Evolutionary conservation across 2,113 vertebrate genomes (phyloP).

Genomic region (human (Homo sapiens)): DNA sequence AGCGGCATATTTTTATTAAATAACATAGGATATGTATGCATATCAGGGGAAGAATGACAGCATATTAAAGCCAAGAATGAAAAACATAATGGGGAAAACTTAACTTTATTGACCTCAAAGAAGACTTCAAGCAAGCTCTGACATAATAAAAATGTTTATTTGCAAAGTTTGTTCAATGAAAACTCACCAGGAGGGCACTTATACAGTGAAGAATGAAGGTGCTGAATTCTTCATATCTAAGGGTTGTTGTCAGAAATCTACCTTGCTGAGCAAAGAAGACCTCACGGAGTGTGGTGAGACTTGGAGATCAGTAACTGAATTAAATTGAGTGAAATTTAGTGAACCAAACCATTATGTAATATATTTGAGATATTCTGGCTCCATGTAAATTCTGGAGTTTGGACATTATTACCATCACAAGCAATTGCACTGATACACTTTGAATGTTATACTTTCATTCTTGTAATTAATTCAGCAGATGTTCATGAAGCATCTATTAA

Average conservation of each 20-base stretch:
- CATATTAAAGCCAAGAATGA: background rate
- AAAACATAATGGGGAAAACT: background rate
- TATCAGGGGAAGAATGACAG: background rate
- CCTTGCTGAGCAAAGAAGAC: background rate
- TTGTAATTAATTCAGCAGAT: background rate
- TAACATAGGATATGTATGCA: background rate
- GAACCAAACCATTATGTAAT: background rate
- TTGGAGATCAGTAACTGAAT: background rate
- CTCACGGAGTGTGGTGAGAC: background rate
- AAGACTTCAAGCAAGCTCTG: background rate
- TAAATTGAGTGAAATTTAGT: background rate
- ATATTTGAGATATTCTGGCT: background rate
- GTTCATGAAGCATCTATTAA: background rate
- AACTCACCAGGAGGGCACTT: background rate
- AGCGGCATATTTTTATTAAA: background rate
- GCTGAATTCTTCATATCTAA: background rate
- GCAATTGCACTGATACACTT: background rate
- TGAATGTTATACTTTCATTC: background rate
- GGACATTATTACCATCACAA: background rate
- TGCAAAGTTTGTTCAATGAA: background rate
- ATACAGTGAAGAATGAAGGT: background rate
- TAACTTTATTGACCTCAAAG: background rate
- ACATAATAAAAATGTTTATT: background rate
- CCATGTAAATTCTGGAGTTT: background rate
- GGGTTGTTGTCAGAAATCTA: background rate